Conservation (phyloP, 2,888 invertebrate species). For the Eupelmus urozonus region DNA sequence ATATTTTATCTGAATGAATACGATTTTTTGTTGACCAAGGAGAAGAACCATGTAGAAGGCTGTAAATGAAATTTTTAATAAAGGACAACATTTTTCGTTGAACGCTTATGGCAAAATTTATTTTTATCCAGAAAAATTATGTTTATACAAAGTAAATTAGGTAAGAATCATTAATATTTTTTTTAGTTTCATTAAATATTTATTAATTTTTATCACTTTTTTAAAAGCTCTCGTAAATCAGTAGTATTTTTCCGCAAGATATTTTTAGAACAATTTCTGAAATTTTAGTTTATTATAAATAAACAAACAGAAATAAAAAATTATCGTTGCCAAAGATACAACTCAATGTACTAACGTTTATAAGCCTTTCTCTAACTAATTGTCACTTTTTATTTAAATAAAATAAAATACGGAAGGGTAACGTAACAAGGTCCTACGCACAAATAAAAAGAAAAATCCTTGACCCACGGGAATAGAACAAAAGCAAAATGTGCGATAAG, state of each 20-base stretch:
- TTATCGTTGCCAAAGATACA: too few species aligned
- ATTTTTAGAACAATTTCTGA: neutral
- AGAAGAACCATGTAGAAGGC: constrained; percentile 52
- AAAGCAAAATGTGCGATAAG: neutral
- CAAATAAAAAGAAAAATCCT: too few species aligned
- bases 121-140: constrained; percentile 38
- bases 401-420: too few species aligned
- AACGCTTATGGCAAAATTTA: constrained; percentile 48
- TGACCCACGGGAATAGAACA: too few species aligned
- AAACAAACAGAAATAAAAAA: neutral
- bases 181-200: neutral
- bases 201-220: constrained; percentile 19
- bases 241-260: constrained; percentile 55
- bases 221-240: constrained; percentile 29
- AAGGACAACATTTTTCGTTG: constrained; percentile 56
- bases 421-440: neutral
- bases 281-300: constrained; percentile 2
- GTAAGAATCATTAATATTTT: neutral
- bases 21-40: constrained; percentile 50
- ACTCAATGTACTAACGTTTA: too few species aligned
- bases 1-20: constrained; percentile 52
- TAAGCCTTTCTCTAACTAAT: too few species aligned
- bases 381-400: too few species aligned
- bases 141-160: neutral
- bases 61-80: constrained; percentile 60